phyloP scores from a whole-genome alignment of 2,797 vertebrate species.

The Nyctibius grandis region DNA sequence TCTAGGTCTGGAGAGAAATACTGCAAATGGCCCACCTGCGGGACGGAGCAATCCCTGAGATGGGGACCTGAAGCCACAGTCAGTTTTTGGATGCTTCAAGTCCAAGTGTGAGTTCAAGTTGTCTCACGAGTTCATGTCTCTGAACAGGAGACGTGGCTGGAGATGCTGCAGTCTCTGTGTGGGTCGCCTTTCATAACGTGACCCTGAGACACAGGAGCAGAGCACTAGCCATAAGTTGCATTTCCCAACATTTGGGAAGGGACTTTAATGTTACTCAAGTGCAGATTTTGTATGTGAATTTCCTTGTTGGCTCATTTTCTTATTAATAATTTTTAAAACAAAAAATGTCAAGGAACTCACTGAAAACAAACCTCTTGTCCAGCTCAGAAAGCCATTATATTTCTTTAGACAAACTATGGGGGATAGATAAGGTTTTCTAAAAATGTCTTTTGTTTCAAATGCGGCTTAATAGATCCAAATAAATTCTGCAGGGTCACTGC shows the following conservation, averaged over 20 bases:
- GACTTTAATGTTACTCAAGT: constrained; percentile 16
- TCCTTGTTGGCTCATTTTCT: constrained; percentile 55
- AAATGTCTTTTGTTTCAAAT: not conserved
- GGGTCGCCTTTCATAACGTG: not conserved
- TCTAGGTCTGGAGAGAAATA: not conserved
- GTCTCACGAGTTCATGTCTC: not conserved
- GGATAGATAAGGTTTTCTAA: constrained; percentile 17
- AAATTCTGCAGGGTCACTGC: not conserved
- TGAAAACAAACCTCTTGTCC: not conserved
- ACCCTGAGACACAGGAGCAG: not conserved
- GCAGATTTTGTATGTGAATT: constrained; percentile 57
- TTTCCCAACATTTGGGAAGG: constrained; percentile 64
- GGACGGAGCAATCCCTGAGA: not conserved
- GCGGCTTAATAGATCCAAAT: not conserved
- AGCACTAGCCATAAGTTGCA: not conserved
- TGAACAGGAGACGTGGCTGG: not conserved
- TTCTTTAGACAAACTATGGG: not conserved
- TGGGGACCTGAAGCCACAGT: not conserved
- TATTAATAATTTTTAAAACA: constrained; percentile 5
- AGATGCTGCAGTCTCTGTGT: not conserved
- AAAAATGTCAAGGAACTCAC: not conserved
- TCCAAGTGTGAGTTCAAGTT: not conserved
- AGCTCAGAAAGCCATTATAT: not conserved
- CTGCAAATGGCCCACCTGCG: fast-evolving
- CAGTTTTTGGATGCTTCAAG: not conserved